Conservation (phyloP, 2,113 vertebrate species). For the Cavia aperea region DNA sequence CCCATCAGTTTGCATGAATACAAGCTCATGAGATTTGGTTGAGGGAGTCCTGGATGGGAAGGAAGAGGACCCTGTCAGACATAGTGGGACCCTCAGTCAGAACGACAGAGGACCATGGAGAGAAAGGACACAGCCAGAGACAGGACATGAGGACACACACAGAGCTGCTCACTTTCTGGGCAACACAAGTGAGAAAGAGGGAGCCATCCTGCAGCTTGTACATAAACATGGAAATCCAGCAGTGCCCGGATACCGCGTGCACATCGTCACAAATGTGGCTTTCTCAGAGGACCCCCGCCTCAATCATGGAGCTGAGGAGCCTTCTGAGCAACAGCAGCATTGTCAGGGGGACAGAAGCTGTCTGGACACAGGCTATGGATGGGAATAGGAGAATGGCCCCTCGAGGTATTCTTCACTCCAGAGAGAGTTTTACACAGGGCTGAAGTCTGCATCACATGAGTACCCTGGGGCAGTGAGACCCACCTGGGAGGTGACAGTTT, state of each 20-base stretch:
- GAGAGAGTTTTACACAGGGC: not conserved
- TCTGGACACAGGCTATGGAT: not conserved
- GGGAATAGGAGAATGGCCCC: not conserved
- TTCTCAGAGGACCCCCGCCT: not conserved
- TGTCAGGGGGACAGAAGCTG: not conserved
- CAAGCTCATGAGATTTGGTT: not conserved
- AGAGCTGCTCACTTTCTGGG: not conserved
- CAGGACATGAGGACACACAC: not conserved
- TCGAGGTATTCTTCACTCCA: not conserved
- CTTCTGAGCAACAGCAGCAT: not conserved
- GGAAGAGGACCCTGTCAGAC: not conserved
- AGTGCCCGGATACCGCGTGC: not conserved
- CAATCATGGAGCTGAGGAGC: not conserved
- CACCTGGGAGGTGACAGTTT: not conserved
- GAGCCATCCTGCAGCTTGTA: not conserved
- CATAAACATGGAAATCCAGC: not conserved
- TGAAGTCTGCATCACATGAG: not conserved
- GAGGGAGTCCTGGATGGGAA: not conserved
- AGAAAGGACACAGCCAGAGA: not conserved
- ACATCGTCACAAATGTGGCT: not conserved
- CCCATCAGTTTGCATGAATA: not conserved
- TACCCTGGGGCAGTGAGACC: not conserved
- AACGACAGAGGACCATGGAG: fast-evolving
- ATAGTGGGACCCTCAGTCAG: too few relatives aligned
- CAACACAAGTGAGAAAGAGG: not conserved